A percentile compares a stretch with the other conserved stretches of the same genome.
Evolutionary conservation across 2,113 vertebrate species (phyloP).

Genomic region (Oophaga pumilio): DNA sequence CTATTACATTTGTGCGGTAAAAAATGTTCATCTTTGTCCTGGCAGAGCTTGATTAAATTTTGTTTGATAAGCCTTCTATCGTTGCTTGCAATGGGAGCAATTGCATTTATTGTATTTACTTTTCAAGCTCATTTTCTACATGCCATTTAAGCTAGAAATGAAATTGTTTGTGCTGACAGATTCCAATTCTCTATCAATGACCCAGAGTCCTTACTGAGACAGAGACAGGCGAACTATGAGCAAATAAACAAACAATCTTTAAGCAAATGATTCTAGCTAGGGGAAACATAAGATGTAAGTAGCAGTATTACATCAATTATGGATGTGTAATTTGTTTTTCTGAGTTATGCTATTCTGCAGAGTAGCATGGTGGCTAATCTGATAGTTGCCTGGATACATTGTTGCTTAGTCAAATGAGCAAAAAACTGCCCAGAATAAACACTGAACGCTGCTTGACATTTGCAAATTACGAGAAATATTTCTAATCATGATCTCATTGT

Average conservation of each 20-base stretch:
- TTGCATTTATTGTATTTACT: conserved; percentile 33
- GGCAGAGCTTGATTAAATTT: not conserved
- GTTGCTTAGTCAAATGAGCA: conserved; percentile 29
- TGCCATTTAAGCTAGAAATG: conserved; percentile 40
- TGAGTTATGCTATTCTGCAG: not conserved
- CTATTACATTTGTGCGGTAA: too few relatives aligned
- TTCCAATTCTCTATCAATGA: conserved; percentile 43
- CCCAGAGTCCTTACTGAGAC: conserved; percentile 20
- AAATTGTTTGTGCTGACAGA: conserved; percentile 48
- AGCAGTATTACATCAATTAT: conserved; percentile 57
- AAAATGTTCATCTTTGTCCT: not conserved
- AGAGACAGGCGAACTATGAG: conserved; percentile 27
- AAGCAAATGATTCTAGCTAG: conserved; percentile 45
- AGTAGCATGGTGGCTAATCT: conserved; percentile 37
- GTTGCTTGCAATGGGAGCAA: conserved; percentile 3
- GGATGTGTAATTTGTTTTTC: conserved; percentile 60
- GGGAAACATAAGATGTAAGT: conserved; percentile 57
- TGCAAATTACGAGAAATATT: conserved; percentile 37
- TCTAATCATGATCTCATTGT: conserved; percentile 32
- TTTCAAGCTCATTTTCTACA: conserved; percentile 21
- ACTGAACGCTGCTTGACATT: conserved; percentile 24
- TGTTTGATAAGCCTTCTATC: not conserved
- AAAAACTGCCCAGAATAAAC: conserved; percentile 28
- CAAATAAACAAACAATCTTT: conserved; percentile 23
- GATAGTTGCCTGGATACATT: conserved; percentile 65